These are phyloP conservation scores for Dreissena polymorpha DNA, from an alignment of 1,140 invertebrate genomes.

Conservation along the genomic window DNA sequence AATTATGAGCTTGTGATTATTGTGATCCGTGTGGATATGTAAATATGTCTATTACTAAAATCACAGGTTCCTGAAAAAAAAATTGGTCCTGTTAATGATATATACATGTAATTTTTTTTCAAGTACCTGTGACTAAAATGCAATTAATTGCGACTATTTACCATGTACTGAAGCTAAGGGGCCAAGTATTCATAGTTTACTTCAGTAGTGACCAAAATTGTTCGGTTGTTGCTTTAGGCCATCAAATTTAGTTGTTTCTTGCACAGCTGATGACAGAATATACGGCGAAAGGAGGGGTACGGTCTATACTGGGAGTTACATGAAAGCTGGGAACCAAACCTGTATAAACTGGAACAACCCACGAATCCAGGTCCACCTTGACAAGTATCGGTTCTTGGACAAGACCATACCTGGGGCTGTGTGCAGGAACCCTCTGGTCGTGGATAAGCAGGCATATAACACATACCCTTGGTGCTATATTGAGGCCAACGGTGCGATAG, in stretches of 20 bases:
- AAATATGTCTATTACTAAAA: constrained; percentile 1
- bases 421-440: constrained; percentile 31
- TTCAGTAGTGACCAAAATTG: neutral
- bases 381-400: constrained; percentile 12
- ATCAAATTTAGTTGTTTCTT: neutral
- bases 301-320: constrained; percentile 23
- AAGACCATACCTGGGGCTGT: constrained; percentile 24
- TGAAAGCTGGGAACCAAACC: neutral
- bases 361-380: neutral
- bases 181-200: neutral
- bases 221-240: neutral
- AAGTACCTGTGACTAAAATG: no score
- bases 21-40: neutral
- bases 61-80: no score
- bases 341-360: constrained; percentile 40
- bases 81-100: no score
- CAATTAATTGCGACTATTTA: neutral
- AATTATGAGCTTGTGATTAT: no score
- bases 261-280: constrained; percentile 37
- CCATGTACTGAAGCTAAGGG: neutral
- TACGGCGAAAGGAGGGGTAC: constrained; percentile 27
- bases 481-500: neutral
- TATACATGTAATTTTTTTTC: no score
- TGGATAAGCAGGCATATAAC: neutral
- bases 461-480: constrained; percentile 31